Base-by-base conservation (phyloP, 2,888 invertebrate genomes). In the Drosophila setosimentum region DNA sequence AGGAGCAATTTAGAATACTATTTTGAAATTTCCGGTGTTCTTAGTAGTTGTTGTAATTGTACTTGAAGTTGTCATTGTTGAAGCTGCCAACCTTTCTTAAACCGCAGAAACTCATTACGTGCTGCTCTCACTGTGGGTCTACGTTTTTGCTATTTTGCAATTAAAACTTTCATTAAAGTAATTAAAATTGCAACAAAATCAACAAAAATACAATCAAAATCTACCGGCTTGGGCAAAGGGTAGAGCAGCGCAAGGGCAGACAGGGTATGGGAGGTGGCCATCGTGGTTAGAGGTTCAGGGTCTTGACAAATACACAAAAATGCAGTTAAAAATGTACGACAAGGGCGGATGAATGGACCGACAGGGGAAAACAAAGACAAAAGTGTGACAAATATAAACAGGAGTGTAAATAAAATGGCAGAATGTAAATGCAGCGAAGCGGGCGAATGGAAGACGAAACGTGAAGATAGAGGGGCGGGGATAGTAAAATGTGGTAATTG, bases 81-180 rank as follows among this genome's bases (percentile, higher is more conserved):
- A 62, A 67, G 78, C 74, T 87, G 79, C 76, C 85, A 88, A 87
- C 78, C 89, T 89, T 89, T 81, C 84, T 87, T 83, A 83, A 81
- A 86, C 90, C 91, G 57, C 91, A 89, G 80, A 90, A 89, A 91
- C 89, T 89, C 89, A 89, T 89, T 89, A 89, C 80, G 65, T 59
- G 59, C 61, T 67, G 65, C 66, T 49, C 51, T 54, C 27, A 21
- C 21, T 32, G 35, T 45, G 11, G 13, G 59, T 78, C 71, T 83
- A 78, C 69, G 81, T 80, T 80, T 89, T 82, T 84, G 80, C 91
- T 83, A 88, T 91, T 91, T 90, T 84, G 92, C 91, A 91, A 91
- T 91, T 91, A 91, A 92, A 91, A 92, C 89, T 91, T 91, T 92
- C 92, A 92, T 91, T 92, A 91, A 91, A 92, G 91, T 92, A 92